phyloP scores from a whole-genome alignment of 2,888 invertebrate species.

The Cheilosia soror region DNA sequence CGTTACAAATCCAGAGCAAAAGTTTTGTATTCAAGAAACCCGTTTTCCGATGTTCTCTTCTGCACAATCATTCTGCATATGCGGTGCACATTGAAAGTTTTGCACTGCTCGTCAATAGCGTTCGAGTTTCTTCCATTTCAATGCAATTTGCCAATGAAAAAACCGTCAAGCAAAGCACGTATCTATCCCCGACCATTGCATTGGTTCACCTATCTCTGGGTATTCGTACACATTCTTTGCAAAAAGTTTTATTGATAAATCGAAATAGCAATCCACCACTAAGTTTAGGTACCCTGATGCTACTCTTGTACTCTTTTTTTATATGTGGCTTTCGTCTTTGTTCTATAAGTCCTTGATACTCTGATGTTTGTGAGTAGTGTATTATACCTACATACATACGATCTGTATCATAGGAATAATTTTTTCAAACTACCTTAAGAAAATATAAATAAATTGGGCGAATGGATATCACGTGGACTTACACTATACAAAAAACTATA shows the following conservation, averaged over 20 bases:
- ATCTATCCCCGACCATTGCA: background rate
- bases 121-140: background rate
- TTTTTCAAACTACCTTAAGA: background rate
- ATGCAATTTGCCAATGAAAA: too few relatives aligned
- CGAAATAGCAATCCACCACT: constrained; percentile 11
- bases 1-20: too few relatives aligned
- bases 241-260: constrained; percentile 33
- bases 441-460: constrained; percentile 1
- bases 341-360: constrained; percentile 22
- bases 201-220: background rate
- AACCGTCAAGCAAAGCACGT: constrained; percentile 1
- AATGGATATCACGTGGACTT: too few relatives aligned
- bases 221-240: background rate
- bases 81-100: constrained; percentile 26
- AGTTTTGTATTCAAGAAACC: too few relatives aligned
- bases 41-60: background rate
- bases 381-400: background rate
- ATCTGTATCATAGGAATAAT: constrained; percentile 7
- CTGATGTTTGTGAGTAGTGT: constrained; percentile 39
- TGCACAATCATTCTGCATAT: background rate
- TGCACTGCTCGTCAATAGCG: constrained; percentile 10
- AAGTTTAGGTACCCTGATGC: constrained; percentile 19
- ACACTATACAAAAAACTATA: too few relatives aligned
- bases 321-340: background rate
- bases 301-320: background rate